phyloP scores from a whole-genome alignment of 2,797 vertebrate species.

The Thalassophryne amazonica region DNA sequence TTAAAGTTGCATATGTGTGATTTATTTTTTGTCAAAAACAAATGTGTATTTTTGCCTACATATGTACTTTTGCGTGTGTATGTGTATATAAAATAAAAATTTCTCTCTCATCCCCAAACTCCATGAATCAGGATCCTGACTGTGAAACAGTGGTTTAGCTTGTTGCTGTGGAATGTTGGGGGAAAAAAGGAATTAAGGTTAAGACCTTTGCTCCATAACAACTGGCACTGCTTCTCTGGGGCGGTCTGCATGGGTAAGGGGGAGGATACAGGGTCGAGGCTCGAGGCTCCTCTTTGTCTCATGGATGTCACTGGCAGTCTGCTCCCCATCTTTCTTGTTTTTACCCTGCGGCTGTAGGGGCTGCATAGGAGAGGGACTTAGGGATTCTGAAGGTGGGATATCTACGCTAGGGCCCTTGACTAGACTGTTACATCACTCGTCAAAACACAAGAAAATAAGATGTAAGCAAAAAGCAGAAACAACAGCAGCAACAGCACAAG shows the following conservation, averaged over 20 bases:
- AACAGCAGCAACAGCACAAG: conserved; percentile 1
- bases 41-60: no score
- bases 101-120: no score
- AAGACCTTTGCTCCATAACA: conserved; percentile 62
- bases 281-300: conserved; percentile 58
- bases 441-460: conserved; percentile 1
- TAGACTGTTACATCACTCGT: conserved; percentile 36
- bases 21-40: no score
- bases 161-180: background rate
- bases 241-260: conserved; percentile 22
- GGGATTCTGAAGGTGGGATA: conserved; percentile 14
- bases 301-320: conserved; percentile 25
- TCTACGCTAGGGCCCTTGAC: conserved; percentile 41
- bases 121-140: background rate
- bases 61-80: no score
- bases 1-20: no score
- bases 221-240: conserved; percentile 27
- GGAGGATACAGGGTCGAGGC: conserved; percentile 34
- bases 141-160: background rate
- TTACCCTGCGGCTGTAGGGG: conserved; percentile 17
- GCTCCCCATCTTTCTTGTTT: conserved; percentile 27
- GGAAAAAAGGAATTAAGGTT: conserved; percentile 4
- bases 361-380: conserved; percentile 18
- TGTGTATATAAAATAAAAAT: no score
- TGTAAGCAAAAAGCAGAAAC: background rate